phyloP scores from a whole-genome alignment of 2,888 invertebrate species.

The Apotomis betuletana region DNA sequence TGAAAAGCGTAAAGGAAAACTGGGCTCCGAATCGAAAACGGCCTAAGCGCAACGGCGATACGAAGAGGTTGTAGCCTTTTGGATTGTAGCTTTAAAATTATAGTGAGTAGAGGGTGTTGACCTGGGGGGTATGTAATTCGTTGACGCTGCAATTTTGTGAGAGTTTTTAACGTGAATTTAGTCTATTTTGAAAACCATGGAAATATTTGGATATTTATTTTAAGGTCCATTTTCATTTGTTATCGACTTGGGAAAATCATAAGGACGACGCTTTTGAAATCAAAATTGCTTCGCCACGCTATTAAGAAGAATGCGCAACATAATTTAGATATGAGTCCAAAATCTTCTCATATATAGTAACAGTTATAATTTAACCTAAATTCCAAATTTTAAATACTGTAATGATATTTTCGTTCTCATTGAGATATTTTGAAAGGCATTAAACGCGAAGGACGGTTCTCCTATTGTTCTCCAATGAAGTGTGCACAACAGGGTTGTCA shows the following conservation, averaged over 20 bases:
- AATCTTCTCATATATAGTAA: no score
- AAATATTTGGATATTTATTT: background rate
- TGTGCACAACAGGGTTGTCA: constrained; percentile 3
- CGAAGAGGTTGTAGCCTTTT: background rate
- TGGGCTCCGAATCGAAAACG: background rate
- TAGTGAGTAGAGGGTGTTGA: background rate
- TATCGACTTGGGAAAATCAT: no score
- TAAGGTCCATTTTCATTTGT: background rate
- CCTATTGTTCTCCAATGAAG: background rate
- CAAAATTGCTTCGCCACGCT: no score
- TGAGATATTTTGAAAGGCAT: no score
- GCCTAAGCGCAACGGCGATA: background rate
- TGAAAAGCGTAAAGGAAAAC: constrained; percentile 7
- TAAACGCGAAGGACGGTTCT: background rate
- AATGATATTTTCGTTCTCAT: no score
- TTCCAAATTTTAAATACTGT: no score
- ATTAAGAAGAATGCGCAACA: no score
- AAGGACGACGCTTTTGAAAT: no score
- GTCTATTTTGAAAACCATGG: background rate
- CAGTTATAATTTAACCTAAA: no score
- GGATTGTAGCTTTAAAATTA: background rate
- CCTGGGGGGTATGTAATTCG: background rate
- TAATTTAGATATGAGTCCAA: no score
- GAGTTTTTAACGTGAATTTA: background rate
- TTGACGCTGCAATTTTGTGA: background rate